Percentiles rank a stretch among this genome's conserved stretches.
Evolutionary conservation across 2,888 invertebrate genomes (phyloP).

Genomic region (Caenorhabditis zanzibari): DNA sequence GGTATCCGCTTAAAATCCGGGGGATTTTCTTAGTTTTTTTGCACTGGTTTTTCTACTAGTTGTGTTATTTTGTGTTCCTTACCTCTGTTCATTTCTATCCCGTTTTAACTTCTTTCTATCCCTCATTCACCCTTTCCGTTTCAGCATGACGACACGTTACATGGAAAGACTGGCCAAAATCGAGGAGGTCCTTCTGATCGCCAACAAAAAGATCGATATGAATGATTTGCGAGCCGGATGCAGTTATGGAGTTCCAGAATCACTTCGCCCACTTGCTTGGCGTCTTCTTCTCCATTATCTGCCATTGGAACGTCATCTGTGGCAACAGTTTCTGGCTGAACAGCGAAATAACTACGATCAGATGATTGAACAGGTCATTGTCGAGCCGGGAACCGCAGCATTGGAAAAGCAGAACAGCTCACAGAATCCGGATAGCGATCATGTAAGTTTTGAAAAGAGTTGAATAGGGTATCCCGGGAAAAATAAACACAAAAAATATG

Average conservation of each 20-base stretch:
- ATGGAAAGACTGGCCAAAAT: constrained; percentile 72
- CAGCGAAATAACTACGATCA: constrained; percentile 76
- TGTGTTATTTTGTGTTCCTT: constrained; percentile 38
- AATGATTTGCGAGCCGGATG: constrained; percentile 72
- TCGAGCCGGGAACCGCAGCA: constrained; percentile 63
- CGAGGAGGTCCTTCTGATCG: constrained; percentile 79
- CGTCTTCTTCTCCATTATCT: constrained; percentile 81
- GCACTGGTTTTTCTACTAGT: constrained; percentile 43
- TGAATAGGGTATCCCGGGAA: neutral
- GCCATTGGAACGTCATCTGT: constrained; percentile 76
- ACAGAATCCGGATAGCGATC: constrained; percentile 67
- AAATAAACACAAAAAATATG: too few relatives aligned
- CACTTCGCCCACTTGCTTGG: constrained; percentile 80
- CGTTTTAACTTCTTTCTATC: constrained; percentile 1
- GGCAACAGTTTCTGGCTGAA: constrained; percentile 70
- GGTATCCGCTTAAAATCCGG: too few relatives aligned
- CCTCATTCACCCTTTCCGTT: neutral
- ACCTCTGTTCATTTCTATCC: constrained; percentile 11
- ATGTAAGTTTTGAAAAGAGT: constrained; percentile 66
- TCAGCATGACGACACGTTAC: constrained; percentile 50
- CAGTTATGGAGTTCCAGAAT: constrained; percentile 79
- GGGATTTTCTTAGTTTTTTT: constrained; percentile 2
- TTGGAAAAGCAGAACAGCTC: constrained; percentile 23
- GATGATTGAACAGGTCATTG: constrained; percentile 79
- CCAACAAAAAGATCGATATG: constrained; percentile 74